These are phyloP conservation scores for Argyresthia albistria DNA, from an alignment of 2,888 invertebrate genomes.

Conservation along the genomic window DNA sequence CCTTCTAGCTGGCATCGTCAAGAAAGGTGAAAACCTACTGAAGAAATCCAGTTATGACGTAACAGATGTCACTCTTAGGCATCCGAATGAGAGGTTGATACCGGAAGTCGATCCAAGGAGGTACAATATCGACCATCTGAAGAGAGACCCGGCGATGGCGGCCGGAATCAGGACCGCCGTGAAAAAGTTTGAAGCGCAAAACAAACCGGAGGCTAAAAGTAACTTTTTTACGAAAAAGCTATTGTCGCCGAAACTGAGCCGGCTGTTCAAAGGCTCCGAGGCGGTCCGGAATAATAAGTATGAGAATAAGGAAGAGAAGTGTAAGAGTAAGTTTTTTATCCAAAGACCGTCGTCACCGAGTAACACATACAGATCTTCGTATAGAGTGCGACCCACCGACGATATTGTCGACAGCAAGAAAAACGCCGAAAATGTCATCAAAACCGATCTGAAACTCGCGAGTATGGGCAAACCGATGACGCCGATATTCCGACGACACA, in stretches of 20 bases:
- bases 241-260: slow-evolving; percentile 54
- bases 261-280: slow-evolving; percentile 49
- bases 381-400: slow-evolving; percentile 38
- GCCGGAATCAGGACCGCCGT: slow-evolving; percentile 35
- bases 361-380: slow-evolving; percentile 26
- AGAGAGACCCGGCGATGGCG: slow-evolving; percentile 29
- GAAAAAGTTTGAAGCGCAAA: slow-evolving; percentile 23
- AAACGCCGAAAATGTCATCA: slow-evolving; percentile 28
- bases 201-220: slow-evolving; percentile 32
- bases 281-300: slow-evolving; percentile 24
- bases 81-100: slow-evolving; percentile 30
- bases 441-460: slow-evolving; percentile 51
- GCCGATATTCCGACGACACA: slow-evolving; percentile 50
- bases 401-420: slow-evolving; percentile 7
- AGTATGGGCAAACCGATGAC: slow-evolving; percentile 62
- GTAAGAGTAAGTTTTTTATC: slow-evolving; percentile 54
- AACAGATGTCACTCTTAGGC: slow-evolving; percentile 28
- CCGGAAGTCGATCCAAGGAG: slow-evolving; percentile 35
- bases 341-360: slow-evolving; percentile 44
- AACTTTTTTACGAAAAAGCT: slow-evolving; percentile 52
- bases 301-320: slow-evolving; percentile 13
- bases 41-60: slow-evolving; percentile 46
- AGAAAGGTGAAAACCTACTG: slow-evolving; percentile 11
- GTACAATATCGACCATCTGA: slow-evolving; percentile 40
- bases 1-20: slow-evolving; percentile 20